Percentiles rank a stretch among this genome's conserved stretches.
Evolutionary conservation across 2,888 invertebrate species (phyloP).

Genomic region (Steinernema carpocapsae): DNA sequence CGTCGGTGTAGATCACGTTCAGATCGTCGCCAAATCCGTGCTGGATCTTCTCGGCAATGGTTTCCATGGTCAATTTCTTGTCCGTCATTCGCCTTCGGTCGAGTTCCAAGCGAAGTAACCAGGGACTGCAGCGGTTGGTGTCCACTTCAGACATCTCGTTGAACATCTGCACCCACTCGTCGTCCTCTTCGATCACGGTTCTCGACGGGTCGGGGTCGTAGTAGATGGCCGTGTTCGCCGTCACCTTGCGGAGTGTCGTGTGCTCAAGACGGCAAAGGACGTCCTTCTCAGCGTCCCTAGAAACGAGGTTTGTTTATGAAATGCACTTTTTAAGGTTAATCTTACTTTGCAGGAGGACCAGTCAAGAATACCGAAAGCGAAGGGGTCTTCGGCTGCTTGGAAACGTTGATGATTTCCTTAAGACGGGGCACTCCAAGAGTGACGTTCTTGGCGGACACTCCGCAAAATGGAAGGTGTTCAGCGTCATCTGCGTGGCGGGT

Average conservation of each 20-base stretch:
- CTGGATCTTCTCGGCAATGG: slow-evolving; percentile 98
- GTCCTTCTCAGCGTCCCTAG: slow-evolving; percentile 91
- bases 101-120: slow-evolving; percentile 94
- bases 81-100: slow-evolving; percentile 85
- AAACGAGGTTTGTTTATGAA: slow-evolving; percentile 69
- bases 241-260: slow-evolving; percentile 91
- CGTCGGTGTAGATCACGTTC: slow-evolving; percentile 99
- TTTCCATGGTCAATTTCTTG: slow-evolving; percentile 99
- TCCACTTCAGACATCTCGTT: slow-evolving; percentile 87
- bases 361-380: slow-evolving; percentile 96
- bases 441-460: slow-evolving; percentile 99
- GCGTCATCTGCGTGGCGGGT: slow-evolving; percentile 98
- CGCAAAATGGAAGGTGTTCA: slow-evolving; percentile 99
- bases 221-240: slow-evolving; percentile 98
- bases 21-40: slow-evolving; percentile 98
- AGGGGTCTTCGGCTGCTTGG: slow-evolving; percentile 97
- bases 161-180: slow-evolving; percentile 96
- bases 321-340: background rate
- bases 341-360: slow-evolving; percentile 82
- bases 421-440: slow-evolving; percentile 97
- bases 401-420: slow-evolving; percentile 92
- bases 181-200: slow-evolving; percentile 97
- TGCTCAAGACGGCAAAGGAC: slow-evolving; percentile 96
- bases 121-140: slow-evolving; percentile 84
- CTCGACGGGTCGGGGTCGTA: slow-evolving; percentile 96